Conservation (phyloP, 2,888 invertebrate species). For the Chalcosyrphus nemorum region DNA sequence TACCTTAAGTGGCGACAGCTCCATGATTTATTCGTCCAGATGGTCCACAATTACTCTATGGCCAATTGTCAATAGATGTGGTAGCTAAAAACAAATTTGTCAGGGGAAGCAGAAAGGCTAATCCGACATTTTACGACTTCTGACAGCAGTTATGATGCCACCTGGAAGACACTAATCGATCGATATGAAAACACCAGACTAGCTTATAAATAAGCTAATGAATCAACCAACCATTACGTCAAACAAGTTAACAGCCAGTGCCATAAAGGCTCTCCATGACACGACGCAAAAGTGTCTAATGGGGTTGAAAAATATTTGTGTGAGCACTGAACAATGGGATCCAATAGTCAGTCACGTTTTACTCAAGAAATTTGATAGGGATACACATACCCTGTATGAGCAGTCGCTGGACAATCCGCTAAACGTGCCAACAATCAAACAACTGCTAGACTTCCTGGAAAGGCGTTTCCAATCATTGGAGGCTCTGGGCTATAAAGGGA, state of each 20-base stretch:
- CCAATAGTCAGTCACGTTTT: too few species aligned
- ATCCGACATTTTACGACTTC: not conserved
- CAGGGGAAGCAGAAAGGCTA: not conserved
- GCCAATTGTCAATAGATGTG: slow-evolving; percentile 5
- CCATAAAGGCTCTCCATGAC: not conserved
- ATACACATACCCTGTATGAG: too few species aligned
- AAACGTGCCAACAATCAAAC: too few species aligned
- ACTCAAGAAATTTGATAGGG: too few species aligned
- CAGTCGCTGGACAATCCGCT: too few species aligned
- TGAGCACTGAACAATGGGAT: too few species aligned
- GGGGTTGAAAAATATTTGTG: not conserved
- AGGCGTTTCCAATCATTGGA: too few species aligned
- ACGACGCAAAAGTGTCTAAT: not conserved
- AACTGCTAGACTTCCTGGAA: too few species aligned
- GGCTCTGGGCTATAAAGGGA: too few species aligned
- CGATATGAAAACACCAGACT: not conserved
- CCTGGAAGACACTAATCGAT: slow-evolving; percentile 19
- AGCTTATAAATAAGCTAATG: not conserved
- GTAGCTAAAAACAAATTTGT: slow-evolving; percentile 3
- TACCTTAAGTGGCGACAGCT: not conserved
- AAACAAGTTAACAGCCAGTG: not conserved
- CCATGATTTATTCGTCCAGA: not conserved
- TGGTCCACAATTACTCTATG: slow-evolving; percentile 14
- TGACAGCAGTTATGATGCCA: not conserved
- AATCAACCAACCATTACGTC: not conserved